Evolutionary conservation across 2,113 vertebrate species (phyloP), one percentile per base, ranked within the genome.

Genomic region (Thamnaconus septentrionalis): DNA sequence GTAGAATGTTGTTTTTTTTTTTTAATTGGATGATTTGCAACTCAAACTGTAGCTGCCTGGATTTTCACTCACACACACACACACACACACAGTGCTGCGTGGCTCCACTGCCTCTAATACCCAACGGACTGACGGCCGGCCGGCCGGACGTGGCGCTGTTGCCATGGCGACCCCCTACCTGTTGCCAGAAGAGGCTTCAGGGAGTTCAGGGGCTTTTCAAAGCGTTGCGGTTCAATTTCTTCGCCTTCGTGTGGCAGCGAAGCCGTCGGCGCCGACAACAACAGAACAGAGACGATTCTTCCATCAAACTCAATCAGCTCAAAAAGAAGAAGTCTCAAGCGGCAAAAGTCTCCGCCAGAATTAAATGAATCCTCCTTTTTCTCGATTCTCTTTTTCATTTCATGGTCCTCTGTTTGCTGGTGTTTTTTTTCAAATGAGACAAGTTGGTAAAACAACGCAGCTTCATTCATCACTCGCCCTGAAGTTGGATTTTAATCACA

Each of bases 141-240:
- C 71, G 47, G 40, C 76, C 75, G 78, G 82, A 80, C 76, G 77
- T 76, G 69, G 64, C 59, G 0, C 81, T 72, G 87, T 88, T 88
- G 79, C 87, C 83, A 84, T 85, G 84, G 79, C 54, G 12, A 88
- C 82, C 71, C 51, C 66, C 51, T 81, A 85, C 84, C 82, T 87
- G 84, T 85, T 88, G 79, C 85, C 75, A 69, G 56, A 63, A 9
- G 58, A 40, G 11, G 48, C 47, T 5, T 31, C 18, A 31, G 50
- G 60, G 62, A 64, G 69, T 68, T 62, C 50, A 11, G 53, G n/a
- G 12, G 41, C 59, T 49, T 78, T 70, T 56, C 45, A 60, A 63
- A 71, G 68, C 58, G 63, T 42, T 11, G 10, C 55, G 1, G 49
- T 66, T 53, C 45, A 43, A 41, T 60, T 72, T 31, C 12, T 60